Conservation (phyloP, 2,113 vertebrate species). For the Athene cunicularia region DNA sequence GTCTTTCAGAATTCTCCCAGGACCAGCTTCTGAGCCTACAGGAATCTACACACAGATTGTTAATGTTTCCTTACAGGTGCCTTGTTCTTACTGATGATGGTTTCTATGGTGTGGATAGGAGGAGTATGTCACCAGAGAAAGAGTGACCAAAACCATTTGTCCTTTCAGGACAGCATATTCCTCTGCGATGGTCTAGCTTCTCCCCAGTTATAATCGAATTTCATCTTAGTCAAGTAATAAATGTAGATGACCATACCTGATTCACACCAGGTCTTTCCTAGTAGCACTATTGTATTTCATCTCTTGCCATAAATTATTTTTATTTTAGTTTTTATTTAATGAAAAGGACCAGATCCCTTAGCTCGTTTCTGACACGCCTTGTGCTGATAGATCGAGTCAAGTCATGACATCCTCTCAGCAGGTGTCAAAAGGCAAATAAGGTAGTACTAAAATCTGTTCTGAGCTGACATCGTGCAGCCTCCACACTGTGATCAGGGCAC, state of each 20-base stretch:
- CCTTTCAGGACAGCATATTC: background rate
- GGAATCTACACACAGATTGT: accelerated
- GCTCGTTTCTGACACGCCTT: background rate
- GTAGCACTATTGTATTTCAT: background rate
- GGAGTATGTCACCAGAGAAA: background rate
- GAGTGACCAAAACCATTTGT: background rate
- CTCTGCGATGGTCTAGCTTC: background rate
- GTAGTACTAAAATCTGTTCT: background rate
- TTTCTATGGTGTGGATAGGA: background rate
- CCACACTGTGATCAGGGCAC: accelerated
- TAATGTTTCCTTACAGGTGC: accelerated
- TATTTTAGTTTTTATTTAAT: background rate
- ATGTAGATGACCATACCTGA: background rate
- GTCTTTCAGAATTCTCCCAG: background rate
- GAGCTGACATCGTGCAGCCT: background rate
- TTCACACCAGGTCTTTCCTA: background rate
- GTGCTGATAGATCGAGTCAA: background rate
- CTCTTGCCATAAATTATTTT: too few relatives aligned
- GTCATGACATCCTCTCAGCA: too few relatives aligned
- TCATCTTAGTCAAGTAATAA: background rate
- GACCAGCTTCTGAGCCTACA: background rate
- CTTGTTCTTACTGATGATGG: background rate
- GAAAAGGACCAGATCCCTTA: background rate
- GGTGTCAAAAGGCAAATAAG: background rate
- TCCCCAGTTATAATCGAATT: background rate